Base-by-base conservation (phyloP, 1,140 invertebrate species). In the Scaptodrosophila lebanonensis region DNA sequence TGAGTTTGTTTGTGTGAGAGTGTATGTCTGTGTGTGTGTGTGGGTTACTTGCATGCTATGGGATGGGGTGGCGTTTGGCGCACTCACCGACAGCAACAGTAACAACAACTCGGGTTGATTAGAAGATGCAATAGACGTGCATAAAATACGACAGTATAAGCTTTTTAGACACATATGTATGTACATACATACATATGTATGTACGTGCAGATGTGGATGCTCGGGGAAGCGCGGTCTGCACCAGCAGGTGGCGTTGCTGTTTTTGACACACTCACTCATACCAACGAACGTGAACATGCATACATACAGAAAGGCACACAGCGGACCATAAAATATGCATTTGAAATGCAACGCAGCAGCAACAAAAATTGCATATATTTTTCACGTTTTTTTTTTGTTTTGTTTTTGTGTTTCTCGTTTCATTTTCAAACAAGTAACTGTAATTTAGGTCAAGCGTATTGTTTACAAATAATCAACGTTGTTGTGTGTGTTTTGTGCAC, bases 371-470 rank as follows among this genome's bases (percentile, higher is more conserved):
- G 33, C 44, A 33, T 44, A 42, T 13, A 33, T 9, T 33, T 13
- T 33, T 13, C 8, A 33, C 3, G 8, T n/a, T n/a, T 33, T 33
- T 33, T 18, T 12, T 36, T 40, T 15, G 3, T 27, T 9, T 39
- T 51, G 16, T 11, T 17, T 11, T 36, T 42, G 42, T 57, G 7
- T 52, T 70, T 64, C 75, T 75, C 64, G 57, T 66, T 64, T 64
- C 66, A 45, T 40, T 62, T 57, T 48, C 44, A 64, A 76, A 84
- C 82, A 84, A 84, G 82, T 76, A 84, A 76, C 75, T 76, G 82
- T 84, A 85, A 85, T 85, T 85, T 85, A 85, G 83, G 83, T 85
- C 83, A 85, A 85, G 83, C 83, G 77, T 85, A 85, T 85, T 85
- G 83, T 85, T 85, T 85, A 85, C 83, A 85, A 85, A 84, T 82